Percentiles rank a stretch among this genome's conserved stretches.
Conservation (phyloP, 2,888 invertebrate species). For the Thecocarcelia acutangulata region DNA sequence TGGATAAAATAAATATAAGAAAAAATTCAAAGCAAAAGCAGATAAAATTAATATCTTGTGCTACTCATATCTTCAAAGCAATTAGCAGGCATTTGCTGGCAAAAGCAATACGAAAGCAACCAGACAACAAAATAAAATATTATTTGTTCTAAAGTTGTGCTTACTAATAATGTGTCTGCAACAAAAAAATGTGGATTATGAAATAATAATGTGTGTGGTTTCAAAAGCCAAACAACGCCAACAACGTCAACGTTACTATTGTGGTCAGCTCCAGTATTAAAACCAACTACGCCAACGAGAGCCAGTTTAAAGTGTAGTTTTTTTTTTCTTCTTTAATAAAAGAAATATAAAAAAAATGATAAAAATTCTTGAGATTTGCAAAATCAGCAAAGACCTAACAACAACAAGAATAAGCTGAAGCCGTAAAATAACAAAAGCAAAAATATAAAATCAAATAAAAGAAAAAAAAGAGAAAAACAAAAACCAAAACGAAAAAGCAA, state of each 20-base stretch:
- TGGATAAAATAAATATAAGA: slow-evolving; percentile 34
- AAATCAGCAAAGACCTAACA: slow-evolving; percentile 39
- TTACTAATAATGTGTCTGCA: slow-evolving; percentile 11
- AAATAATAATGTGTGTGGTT: slow-evolving; percentile 47
- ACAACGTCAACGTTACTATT: slow-evolving; percentile 47
- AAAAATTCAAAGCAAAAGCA: slow-evolving; percentile 31
- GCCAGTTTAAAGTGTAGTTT: slow-evolving; percentile 16
- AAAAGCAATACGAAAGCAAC: slow-evolving; percentile 15
- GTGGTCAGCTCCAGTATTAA: slow-evolving; percentile 20
- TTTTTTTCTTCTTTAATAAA: not conserved
- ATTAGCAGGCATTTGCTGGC: slow-evolving; percentile 37
- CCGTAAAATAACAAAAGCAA: slow-evolving; percentile 50
- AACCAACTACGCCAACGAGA: slow-evolving; percentile 52
- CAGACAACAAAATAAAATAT: slow-evolving; percentile 3
- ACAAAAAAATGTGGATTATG: slow-evolving; percentile 37
- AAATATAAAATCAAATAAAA: no score
- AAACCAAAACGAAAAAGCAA: slow-evolving; percentile 27
- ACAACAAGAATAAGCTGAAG: slow-evolving; percentile 47
- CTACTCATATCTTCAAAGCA: slow-evolving; percentile 24
- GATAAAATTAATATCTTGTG: not conserved
- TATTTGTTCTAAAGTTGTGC: slow-evolving; percentile 25
- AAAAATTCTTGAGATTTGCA: slow-evolving; percentile 60
- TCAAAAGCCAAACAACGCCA: slow-evolving; percentile 38
- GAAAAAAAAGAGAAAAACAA: slow-evolving; percentile 5
- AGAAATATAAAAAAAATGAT: slow-evolving; percentile 42